A percentile compares a stretch with the other conserved stretches of the same genome.
These are phyloP conservation scores for Sylvia atricapilla DNA, from an alignment of 2,113 vertebrate species.

Conservation along the genomic window DNA sequence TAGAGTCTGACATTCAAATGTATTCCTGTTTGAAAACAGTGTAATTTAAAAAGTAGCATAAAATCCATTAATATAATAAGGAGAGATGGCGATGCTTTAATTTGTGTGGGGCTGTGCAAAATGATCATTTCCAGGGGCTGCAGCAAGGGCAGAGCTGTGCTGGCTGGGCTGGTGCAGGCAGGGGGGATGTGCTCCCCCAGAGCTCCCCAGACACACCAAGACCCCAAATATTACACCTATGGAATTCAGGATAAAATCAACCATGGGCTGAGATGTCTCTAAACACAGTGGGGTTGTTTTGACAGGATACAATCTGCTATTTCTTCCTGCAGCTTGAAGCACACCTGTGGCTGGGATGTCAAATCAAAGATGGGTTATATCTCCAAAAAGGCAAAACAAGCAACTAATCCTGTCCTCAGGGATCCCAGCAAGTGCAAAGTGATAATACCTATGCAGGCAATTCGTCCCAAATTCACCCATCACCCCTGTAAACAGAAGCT, in stretches of 20 bases:
- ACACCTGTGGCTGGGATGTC: not conserved
- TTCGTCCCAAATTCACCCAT: not conserved
- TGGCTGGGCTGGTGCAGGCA: not conserved
- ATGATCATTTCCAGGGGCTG: not conserved
- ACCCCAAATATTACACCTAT: not conserved
- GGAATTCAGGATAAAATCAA: not conserved
- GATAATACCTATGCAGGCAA: not conserved
- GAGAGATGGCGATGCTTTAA: not conserved
- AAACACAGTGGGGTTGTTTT: not conserved
- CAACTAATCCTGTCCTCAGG: not conserved
- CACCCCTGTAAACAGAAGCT: not conserved
- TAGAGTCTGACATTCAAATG: slow-evolving; percentile 56
- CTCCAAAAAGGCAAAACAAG: not conserved
- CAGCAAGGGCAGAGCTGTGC: not conserved
- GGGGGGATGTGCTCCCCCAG: not conserved
- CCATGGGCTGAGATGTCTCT: not conserved
- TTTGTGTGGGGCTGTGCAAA: not conserved
- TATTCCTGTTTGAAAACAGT: slow-evolving; percentile 51
- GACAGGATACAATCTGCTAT: accelerated
- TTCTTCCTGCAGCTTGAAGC: not conserved
- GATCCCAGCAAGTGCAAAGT: not conserved
- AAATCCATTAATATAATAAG: slow-evolving; percentile 46
- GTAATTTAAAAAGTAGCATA: slow-evolving; percentile 42
- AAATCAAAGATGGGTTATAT: accelerated
- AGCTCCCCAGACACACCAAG: not conserved